phyloP scores from a whole-genome alignment of 1,140 invertebrate species.

The Hylaeus volcanicus region DNA sequence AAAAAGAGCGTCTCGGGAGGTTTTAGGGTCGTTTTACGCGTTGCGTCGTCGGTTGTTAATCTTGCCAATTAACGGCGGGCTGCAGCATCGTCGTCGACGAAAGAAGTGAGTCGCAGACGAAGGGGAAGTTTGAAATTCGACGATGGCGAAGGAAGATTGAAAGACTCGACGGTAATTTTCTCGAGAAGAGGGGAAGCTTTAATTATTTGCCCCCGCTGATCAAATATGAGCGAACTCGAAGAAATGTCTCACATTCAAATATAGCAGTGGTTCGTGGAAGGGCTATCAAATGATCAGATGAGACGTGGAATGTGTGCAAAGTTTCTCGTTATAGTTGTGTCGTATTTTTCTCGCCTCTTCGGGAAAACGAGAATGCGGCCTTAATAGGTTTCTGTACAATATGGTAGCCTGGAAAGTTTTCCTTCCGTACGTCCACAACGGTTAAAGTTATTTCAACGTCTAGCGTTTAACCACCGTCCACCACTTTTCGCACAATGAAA shows the following conservation, averaged over 20 bases:
- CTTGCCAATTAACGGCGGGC: constrained; percentile 56
- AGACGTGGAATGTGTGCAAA: neutral
- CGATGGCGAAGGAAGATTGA: constrained; percentile 53
- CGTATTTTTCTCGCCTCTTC: too few species aligned
- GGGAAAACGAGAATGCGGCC: neutral
- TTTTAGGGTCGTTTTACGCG: constrained; percentile 35
- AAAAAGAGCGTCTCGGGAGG: neutral
- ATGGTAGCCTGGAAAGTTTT: neutral
- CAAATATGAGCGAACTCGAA: constrained; percentile 11
- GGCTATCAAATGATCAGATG: too few species aligned
- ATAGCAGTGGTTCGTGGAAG: too few species aligned
- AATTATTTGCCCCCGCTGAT: constrained; percentile 41
- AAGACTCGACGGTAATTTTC: constrained; percentile 32
- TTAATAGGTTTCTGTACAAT: neutral
- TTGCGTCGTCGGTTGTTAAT: constrained; percentile 53
- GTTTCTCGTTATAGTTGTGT: neutral
- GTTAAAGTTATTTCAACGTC: neutral
- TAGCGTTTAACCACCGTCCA: neutral
- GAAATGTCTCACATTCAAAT: neutral
- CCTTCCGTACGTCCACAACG: too few species aligned
- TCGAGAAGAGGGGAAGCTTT: neutral
- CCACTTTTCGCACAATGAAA: neutral
- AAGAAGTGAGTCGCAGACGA: constrained; percentile 24
- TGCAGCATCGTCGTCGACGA: constrained; percentile 6
- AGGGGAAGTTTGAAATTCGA: constrained; percentile 41